Conservation (phyloP, 92 coral and sea anemone genomes). For the Palythoa caribaeorum region DNA sequence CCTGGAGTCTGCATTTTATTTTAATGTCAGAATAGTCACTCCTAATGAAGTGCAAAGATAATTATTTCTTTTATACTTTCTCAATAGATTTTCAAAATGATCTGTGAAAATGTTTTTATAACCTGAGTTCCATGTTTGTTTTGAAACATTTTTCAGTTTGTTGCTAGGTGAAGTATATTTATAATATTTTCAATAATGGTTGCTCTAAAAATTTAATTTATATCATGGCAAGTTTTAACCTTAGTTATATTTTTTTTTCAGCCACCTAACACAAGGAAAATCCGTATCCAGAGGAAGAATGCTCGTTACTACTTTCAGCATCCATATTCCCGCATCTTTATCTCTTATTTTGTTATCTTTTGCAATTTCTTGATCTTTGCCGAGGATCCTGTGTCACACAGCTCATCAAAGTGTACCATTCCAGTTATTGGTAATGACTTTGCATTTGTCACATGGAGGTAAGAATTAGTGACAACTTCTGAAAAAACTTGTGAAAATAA, state of each 20-base stretch:
- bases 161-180: too few species aligned
- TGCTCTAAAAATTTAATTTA: background rate
- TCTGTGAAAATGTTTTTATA: too few species aligned
- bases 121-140: too few species aligned
- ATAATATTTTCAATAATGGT: too few species aligned
- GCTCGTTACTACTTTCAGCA: conserved; percentile 96
- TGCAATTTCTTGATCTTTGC: conserved; percentile 96
- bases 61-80: too few species aligned
- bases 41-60: too few species aligned
- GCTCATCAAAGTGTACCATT: conserved; percentile 82
- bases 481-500: background rate
- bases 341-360: conserved; percentile 92
- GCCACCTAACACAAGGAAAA: conserved; percentile 48
- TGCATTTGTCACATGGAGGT: conserved; percentile 93
- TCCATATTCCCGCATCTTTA: conserved; percentile 88
- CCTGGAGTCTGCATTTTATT: too few species aligned
- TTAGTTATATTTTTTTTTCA: background rate
- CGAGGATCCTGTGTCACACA: conserved; percentile 98
- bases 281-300: conserved; percentile 87
- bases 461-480: conserved; percentile 11
- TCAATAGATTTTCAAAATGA: too few species aligned
- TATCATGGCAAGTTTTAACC: background rate
- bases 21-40: too few species aligned
- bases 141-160: too few species aligned
- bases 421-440: conserved; percentile 92